Percentiles rank a stretch among this genome's conserved stretches.
Conservation (phyloP, 2,113 vertebrate genomes). For the Capreolus pygargus region DNA sequence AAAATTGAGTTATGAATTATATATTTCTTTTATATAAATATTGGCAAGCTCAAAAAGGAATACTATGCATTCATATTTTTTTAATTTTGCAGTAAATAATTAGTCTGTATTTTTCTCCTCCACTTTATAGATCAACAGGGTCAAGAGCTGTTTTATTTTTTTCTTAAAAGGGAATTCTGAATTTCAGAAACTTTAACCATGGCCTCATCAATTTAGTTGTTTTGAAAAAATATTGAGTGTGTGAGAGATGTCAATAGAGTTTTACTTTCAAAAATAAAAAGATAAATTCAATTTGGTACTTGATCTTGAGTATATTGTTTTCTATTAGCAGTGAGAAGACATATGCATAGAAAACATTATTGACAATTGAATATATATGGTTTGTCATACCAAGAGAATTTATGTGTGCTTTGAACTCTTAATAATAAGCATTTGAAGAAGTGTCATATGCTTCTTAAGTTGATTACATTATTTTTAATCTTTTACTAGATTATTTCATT, state of each 20-base stretch:
- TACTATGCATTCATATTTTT: not conserved
- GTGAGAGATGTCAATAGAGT: not conserved
- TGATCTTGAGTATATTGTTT: not conserved
- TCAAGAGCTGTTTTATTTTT: not conserved
- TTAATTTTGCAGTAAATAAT: not conserved
- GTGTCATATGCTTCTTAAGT: not conserved
- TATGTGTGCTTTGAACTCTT: not conserved
- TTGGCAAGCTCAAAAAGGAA: not conserved
- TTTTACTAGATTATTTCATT: not conserved
- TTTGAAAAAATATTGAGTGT: not conserved
- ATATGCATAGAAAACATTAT: not conserved
- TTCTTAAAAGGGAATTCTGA: not conserved
- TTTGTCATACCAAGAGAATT: not conserved
- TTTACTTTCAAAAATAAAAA: slow-evolving; percentile 23
- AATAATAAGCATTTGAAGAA: not conserved
- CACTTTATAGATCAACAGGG: not conserved
- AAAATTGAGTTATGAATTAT: not conserved
- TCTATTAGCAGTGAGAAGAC: not conserved
- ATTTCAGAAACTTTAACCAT: not conserved
- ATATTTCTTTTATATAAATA: not conserved
- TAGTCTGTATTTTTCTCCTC: not conserved
- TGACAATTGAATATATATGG: not conserved
- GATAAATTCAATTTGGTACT: not conserved
- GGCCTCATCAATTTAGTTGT: not conserved
- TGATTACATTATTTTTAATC: not conserved